Base-by-base conservation (phyloP, 2,888 invertebrate genomes). In the Cremastinae sp. region DNA sequence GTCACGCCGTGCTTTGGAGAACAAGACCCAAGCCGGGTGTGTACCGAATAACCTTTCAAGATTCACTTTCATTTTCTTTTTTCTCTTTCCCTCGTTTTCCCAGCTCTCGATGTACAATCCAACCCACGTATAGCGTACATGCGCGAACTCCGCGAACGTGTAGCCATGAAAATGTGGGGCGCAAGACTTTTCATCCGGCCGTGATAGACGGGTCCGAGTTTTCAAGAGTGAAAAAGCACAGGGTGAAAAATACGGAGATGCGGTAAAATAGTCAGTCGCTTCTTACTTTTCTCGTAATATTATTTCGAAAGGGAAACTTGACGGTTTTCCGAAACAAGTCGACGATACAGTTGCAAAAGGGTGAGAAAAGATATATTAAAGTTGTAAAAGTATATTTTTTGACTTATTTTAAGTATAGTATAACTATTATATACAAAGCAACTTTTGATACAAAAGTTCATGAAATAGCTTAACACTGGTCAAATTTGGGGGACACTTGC, bases 271-370 rank as follows among this genome's bases (percentile, higher is more conserved):
- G 83, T 82, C 10, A 81, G 76, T 80, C 81, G 79, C 81, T 82
- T 83, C 82, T 84, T 83, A 84, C 85, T 83, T 84, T 81, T 78
- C 78, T 78, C 79, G 83, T 81, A 85, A 86, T 84, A 85, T 87
- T 87, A 80, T 80, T 12, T 59, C 65, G 75, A 65, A 81, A 80
- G 81, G 79, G 79, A 77, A 79, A 80, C 72, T 51, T 51, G 34
- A 79, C 61, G 49, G 78, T n/a, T n/a, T n/a, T 70, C 68, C 68
- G 59, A 74, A 56, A 61, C 64, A 49, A 34, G 36, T 66, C 49
- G 28, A 47, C n/a, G n/a, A n/a, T n/a, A n/a, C n/a, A n/a, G n/a
- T n/a, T n/a, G n/a, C n/a, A n/a, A n/a, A n/a, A n/a, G n/a, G n/a
- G n/a, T n/a, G n/a, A n/a, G n/a, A n/a, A n/a, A n/a, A n/a, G n/a